phyloP scores from a whole-genome alignment of 2,797 vertebrate genomes.

The Phoeniculus purpureus region DNA sequence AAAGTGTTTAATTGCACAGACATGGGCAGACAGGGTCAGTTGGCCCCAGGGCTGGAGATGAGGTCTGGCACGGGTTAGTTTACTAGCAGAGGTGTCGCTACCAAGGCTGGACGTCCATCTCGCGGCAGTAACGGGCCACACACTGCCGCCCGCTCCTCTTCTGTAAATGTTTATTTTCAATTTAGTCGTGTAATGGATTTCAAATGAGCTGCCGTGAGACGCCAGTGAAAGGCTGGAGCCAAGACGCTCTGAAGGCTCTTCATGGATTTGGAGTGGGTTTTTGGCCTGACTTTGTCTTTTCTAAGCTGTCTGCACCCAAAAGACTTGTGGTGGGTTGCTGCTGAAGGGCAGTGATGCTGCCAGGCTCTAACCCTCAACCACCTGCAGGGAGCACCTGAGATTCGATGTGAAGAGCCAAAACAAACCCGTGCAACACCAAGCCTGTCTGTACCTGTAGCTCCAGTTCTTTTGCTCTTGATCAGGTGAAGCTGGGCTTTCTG shows the following conservation, averaged over 20 bases:
- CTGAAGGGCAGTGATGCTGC: neutral
- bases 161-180: conserved; percentile 64
- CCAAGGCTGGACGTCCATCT: neutral
- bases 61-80: neutral
- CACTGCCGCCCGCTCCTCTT: neutral
- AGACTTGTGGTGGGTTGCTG: neutral
- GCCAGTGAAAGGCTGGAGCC: conserved; percentile 14
- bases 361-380: neutral
- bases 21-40: neutral
- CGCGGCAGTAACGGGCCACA: neutral
- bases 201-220: conserved; percentile 44
- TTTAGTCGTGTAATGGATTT: conserved; percentile 43
- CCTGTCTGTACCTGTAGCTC: neutral
- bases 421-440: neutral
- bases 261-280: neutral
- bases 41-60: neutral
- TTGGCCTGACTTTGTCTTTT: neutral
- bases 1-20: accelerated
- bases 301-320: neutral
- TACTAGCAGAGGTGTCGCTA: neutral
- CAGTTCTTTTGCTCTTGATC: neutral
- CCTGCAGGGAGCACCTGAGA: neutral
- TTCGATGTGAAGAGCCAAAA: neutral
- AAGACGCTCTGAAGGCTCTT: neutral
- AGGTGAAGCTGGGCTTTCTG: neutral